These are phyloP conservation scores for Tauraco erythrolophus DNA, from an alignment of 2,113 vertebrate species.

Conservation along the genomic window DNA sequence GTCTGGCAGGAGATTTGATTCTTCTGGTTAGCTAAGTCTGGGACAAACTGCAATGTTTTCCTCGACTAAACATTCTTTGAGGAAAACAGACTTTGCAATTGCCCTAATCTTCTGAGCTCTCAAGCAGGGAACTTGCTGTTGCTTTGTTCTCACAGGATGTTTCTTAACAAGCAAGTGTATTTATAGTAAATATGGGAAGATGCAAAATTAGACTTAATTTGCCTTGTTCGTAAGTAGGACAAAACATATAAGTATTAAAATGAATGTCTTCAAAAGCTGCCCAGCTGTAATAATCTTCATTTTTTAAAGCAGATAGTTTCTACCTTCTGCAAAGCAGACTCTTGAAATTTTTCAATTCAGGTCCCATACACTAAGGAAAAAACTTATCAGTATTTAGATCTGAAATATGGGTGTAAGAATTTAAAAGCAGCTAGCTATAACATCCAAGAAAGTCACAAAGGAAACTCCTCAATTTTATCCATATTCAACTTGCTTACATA, in stretches of 20 bases:
- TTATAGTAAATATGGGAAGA: slow-evolving; percentile 23
- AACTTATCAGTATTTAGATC: neutral
- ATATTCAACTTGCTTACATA: neutral
- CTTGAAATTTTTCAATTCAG: neutral
- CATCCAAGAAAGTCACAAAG: neutral
- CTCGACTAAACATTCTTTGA: neutral
- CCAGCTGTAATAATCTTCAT: neutral
- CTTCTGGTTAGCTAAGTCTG: neutral
- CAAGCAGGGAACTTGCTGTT: neutral
- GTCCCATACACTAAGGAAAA: neutral
- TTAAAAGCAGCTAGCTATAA: neutral
- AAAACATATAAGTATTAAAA: neutral
- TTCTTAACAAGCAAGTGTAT: slow-evolving; percentile 32
- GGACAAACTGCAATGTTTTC: neutral
- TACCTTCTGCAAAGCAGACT: neutral
- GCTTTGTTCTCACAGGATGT: slow-evolving; percentile 29
- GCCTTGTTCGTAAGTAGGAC: neutral
- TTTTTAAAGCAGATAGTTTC: neutral
- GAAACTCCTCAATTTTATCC: neutral
- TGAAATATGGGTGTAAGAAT: neutral
- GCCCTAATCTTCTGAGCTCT: neutral
- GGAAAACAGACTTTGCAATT: neutral
- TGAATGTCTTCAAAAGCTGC: neutral
- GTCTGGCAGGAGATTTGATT: neutral
- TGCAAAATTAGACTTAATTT: neutral